Percentiles rank a stretch among this genome's conserved stretches.
phyloP scores from a whole-genome alignment of 2,888 invertebrate species.

The Hirtodrosophila cameraria region DNA sequence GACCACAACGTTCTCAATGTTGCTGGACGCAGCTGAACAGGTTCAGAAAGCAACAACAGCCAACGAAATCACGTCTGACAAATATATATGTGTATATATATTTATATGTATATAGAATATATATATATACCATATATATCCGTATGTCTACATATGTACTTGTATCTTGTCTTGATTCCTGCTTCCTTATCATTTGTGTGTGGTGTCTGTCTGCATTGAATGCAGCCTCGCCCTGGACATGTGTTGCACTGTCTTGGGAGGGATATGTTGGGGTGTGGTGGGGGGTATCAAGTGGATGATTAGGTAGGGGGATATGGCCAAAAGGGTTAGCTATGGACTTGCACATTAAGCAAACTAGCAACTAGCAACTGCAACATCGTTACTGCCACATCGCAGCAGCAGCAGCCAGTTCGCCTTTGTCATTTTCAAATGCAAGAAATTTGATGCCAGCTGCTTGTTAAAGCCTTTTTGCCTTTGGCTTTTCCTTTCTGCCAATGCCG shows the following conservation, averaged over 20 bases:
- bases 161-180: slow-evolving; percentile 57
- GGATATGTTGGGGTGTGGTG: slow-evolving; percentile 1
- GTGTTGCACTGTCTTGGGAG: slow-evolving; percentile 29
- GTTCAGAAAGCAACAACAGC: slow-evolving; percentile 58
- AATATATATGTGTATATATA: slow-evolving; percentile 43
- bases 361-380: slow-evolving; percentile 26
- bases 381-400: no score
- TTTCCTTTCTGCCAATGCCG: slow-evolving; percentile 29
- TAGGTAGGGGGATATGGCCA: slow-evolving; percentile 15
- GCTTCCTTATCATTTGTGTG: slow-evolving; percentile 63
- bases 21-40: slow-evolving; percentile 62
- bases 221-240: slow-evolving; percentile 43
- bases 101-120: slow-evolving; percentile 5
- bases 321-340: slow-evolving; percentile 41
- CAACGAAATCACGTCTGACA: slow-evolving; percentile 70
- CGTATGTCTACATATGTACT: slow-evolving; percentile 24
- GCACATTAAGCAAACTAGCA: slow-evolving; percentile 54
- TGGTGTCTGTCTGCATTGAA: slow-evolving; percentile 38
- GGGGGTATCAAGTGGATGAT: no score
- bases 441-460: slow-evolving; percentile 77
- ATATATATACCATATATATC: slow-evolving; percentile 7
- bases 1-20: slow-evolving; percentile 55
- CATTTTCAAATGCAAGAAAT: slow-evolving; percentile 74
- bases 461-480: slow-evolving; percentile 50
- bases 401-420: slow-evolving; percentile 51